Base-by-base conservation (phyloP, 2,888 invertebrate genomes). In the Ptychoptera albimana region DNA sequence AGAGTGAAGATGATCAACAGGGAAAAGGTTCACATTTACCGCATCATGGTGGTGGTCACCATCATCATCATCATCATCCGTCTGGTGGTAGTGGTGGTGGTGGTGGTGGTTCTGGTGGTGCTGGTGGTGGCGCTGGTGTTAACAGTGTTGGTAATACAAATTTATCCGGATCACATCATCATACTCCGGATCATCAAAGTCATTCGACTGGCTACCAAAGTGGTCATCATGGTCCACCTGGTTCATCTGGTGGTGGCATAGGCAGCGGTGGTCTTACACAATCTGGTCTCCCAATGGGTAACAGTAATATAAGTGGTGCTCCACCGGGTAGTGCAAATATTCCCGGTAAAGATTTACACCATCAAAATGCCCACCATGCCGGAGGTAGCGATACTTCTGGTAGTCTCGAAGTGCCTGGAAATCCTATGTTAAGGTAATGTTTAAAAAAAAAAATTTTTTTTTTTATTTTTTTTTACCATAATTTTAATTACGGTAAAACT, bases 1-100 rank as follows among this genome's bases (percentile, higher is more conserved):
- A 93, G 63, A 88, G 82, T 55, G 92, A 92, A 54, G 91, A 89
- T 67, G 91, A 91, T 66, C 83, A 79, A 70, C 70, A 73, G 68
- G 57, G 72, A 53, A 56, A 60, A 53, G 57, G 59, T 50, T 54
- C 60, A 53, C 54, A 59, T 55, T 55, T 57, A 58, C 55, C 58
- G 57, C 10, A 55, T 61, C 31, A 69, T 68, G 57, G 43, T 35
- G 39, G 44, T 31, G 41, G 48, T 39, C 49, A 50, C 14, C 49
- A 46, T 39, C 30, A 42, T 42, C 49, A 55, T 51, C 45, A 51
- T 50, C 23, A 23, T 23, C 46, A 45, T 31, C 3, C 11, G 9
- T 32, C 32, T 50, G 23, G 60, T 55, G 58, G 59, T n/a, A n/a
- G n/a, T 54, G 55, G 53, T 43, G 52, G 47, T 32, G 55, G 54